These are phyloP conservation scores for Willowsia nigromaculata DNA, from an alignment of 2,888 invertebrate genomes.

Conservation along the genomic window DNA sequence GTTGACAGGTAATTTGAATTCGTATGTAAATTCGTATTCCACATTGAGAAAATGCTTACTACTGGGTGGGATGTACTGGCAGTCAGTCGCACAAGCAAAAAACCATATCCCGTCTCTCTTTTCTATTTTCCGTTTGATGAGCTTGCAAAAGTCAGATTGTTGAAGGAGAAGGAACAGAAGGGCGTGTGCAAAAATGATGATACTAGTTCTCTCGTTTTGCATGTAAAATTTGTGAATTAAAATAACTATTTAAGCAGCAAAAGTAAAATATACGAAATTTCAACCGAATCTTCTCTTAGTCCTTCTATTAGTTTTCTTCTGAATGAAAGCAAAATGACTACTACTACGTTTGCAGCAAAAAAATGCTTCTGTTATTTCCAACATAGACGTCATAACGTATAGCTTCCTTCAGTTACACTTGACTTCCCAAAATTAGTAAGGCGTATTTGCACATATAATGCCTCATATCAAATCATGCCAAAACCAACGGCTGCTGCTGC, in stretches of 20 bases:
- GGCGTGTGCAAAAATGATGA: background rate
- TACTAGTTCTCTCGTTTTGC: background rate
- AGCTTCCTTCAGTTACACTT: background rate
- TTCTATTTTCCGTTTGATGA: slow-evolving; percentile 1
- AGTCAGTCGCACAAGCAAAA: background rate
- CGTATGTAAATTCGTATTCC: slow-evolving; percentile 56
- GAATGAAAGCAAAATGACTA: background rate
- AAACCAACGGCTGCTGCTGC: background rate
- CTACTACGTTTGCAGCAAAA: background rate
- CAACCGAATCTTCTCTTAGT: background rate
- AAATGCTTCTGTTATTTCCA: background rate
- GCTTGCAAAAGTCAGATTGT: slow-evolving; percentile 1
- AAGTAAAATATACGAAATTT: background rate
- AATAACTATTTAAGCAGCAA: background rate
- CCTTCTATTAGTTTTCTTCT: background rate
- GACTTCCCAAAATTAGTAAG: background rate
- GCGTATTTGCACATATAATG: background rate
- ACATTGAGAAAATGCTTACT: background rate
- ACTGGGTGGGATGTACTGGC: background rate
- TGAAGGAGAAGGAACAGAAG: background rate
- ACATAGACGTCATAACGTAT: background rate
- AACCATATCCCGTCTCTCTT: background rate
- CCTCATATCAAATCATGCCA: background rate
- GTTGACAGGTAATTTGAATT: slow-evolving; percentile 67
- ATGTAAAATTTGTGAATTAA: background rate